Evolutionary conservation across 2,797 vertebrate species (phyloP).

Genomic region (Ibycter americanus): DNA sequence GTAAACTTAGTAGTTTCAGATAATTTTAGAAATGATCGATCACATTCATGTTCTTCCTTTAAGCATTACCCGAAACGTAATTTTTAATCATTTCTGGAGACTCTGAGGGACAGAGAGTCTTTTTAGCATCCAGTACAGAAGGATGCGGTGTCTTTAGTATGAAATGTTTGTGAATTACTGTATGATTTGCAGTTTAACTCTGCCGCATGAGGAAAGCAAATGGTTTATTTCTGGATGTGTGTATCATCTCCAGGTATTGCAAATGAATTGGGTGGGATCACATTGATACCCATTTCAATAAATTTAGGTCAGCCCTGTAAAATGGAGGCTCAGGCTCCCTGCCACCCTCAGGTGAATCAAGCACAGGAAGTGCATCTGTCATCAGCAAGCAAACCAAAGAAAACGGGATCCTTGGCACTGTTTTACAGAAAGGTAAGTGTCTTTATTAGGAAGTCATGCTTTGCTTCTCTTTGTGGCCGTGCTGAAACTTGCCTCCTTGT

Average conservation of each 20-base stretch:
- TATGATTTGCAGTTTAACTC: background rate
- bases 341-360: slow-evolving; percentile 43
- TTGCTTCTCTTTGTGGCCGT: accelerated
- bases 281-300: slow-evolving; percentile 83
- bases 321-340: slow-evolving; percentile 73
- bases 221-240: background rate
- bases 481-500: background rate
- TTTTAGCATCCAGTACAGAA: background rate
- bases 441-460: accelerated
- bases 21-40: background rate
- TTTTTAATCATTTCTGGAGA: background rate
- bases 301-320: slow-evolving; percentile 57
- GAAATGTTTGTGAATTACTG: background rate
- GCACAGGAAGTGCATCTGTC: slow-evolving; percentile 58
- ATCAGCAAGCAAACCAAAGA: slow-evolving; percentile 78
- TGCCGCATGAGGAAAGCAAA: background rate
- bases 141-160: background rate
- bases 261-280: slow-evolving; percentile 80
- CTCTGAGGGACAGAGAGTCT: background rate
- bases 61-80: background rate
- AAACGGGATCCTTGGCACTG: slow-evolving; percentile 90
- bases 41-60: background rate
- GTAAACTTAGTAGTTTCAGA: background rate
- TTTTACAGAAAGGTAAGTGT: slow-evolving; percentile 93
- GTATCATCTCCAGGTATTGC: slow-evolving; percentile 75